Evolutionary conservation across 2,888 invertebrate species (phyloP).

Genomic region (Lottia gigantea): DNA sequence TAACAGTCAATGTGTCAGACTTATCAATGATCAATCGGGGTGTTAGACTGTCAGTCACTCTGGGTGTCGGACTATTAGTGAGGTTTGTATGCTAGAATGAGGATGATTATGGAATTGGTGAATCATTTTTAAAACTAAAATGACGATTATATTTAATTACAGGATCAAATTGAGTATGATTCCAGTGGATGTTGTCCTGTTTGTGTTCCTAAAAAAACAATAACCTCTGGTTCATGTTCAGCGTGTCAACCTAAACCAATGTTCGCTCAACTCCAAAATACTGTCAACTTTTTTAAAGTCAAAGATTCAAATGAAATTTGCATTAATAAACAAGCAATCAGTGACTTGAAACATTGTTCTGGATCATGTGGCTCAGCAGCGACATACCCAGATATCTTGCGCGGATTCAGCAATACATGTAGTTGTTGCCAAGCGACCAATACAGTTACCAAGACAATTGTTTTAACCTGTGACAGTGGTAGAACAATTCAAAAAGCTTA

Average conservation of each 20-base stretch:
- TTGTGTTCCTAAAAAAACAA: constrained; percentile 1
- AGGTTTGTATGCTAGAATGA: too few relatives aligned
- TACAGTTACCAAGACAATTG: constrained; percentile 35
- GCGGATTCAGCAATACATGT: constrained; percentile 45
- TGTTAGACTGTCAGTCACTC: too few relatives aligned
- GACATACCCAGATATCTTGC: constrained; percentile 43
- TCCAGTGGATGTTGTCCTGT: constrained; percentile 10
- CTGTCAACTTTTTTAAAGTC: constrained; percentile 50
- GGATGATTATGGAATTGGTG: too few relatives aligned
- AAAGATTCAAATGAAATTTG: constrained; percentile 40
- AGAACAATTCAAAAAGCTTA: constrained; percentile 44
- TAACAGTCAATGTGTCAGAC: too few relatives aligned
- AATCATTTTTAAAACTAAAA: too few relatives aligned
- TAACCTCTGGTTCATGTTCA: constrained; percentile 33
- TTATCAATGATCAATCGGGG: too few relatives aligned
- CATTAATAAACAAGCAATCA: constrained; percentile 43
- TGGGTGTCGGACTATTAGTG: too few relatives aligned
- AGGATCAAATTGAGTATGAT: constrained; percentile 10
- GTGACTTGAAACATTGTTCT: constrained; percentile 50
- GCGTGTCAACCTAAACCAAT: constrained; percentile 47
- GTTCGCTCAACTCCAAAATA: constrained; percentile 40
- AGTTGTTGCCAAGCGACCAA: constrained; percentile 49
- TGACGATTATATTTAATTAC: neutral
- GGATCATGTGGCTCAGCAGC: constrained; percentile 51
- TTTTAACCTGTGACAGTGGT: constrained; percentile 47